phyloP scores from a whole-genome alignment of 2,113 vertebrate species.

The Meleagris gallopavo region DNA sequence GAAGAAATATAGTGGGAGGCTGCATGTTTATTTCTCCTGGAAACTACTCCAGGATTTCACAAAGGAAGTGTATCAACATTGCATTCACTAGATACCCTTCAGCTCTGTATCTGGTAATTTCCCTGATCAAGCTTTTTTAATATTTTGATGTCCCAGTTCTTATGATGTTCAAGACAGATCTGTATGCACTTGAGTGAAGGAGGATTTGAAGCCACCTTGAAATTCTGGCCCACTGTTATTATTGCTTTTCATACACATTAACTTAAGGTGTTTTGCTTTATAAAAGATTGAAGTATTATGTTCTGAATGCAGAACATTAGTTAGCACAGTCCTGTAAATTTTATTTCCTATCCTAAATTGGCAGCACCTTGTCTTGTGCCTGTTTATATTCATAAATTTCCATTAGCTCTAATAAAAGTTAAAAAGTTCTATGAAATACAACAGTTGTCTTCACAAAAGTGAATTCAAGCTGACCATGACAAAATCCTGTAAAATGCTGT shows the following conservation, averaged over 20 bases:
- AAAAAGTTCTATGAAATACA: not conserved
- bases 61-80: conserved; percentile 59
- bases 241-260: not conserved
- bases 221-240: conserved; percentile 19
- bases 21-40: conserved; percentile 26
- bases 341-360: not conserved
- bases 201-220: conserved; percentile 31
- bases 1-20: conserved; percentile 57
- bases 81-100: conserved; percentile 31
- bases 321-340: not conserved
- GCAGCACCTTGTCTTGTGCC: not conserved
- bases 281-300: not conserved
- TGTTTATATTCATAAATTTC: not conserved
- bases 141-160: not conserved
- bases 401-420: not conserved
- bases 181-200: conserved; percentile 17
- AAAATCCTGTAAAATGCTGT: not conserved
- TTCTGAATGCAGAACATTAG: not conserved
- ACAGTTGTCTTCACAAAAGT: not conserved
- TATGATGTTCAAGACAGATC: not conserved
- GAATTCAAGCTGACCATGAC: not conserved
- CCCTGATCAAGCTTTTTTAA: conserved; percentile 39
- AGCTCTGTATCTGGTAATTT: conserved; percentile 53
- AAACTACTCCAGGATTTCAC: conserved; percentile 64
- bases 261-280: not conserved